phyloP scores from a whole-genome alignment of 2,888 invertebrate genomes.

The Teinopalpus imperialis region DNA sequence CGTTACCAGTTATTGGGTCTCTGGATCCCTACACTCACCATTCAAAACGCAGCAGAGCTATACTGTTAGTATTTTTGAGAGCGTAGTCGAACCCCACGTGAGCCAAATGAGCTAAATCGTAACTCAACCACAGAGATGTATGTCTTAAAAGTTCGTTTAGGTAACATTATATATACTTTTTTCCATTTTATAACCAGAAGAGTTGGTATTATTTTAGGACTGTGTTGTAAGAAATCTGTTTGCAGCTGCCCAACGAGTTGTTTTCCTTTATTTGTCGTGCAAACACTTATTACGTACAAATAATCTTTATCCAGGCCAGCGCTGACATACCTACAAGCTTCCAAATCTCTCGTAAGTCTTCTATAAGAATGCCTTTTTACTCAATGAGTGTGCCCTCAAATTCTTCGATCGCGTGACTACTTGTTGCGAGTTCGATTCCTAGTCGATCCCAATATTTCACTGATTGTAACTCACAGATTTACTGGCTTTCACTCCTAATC shows the following conservation, averaged over 20 bases:
- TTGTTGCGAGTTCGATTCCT: no score
- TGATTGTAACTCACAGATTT: no score
- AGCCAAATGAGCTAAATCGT: no score
- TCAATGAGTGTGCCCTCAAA: no score
- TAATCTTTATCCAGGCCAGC: conserved; percentile 30
- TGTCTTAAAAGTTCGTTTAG: not conserved
- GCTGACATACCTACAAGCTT: conserved; percentile 16
- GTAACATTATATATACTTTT: not conserved
- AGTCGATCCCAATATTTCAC: no score
- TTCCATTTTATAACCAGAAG: not conserved
- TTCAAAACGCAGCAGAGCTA: no score
- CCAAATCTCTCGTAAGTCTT: not conserved
- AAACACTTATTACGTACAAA: conserved; percentile 29
- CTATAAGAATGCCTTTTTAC: not conserved
- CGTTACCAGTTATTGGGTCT: no score
- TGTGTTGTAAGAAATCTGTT: conserved; percentile 27
- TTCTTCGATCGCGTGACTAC: no score
- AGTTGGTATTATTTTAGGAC: conserved; percentile 23
- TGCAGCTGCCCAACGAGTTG: conserved; percentile 27
- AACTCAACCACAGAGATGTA: not conserved
- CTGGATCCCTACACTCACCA: no score
- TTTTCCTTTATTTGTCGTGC: conserved; percentile 29
- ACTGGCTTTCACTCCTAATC: no score
- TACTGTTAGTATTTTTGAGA: no score
- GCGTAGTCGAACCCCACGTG: no score